Evolutionary conservation across 2,113 vertebrate species (phyloP), one percentile per base, ranked within the genome.

Genomic region (Cephalopholis sonnerati): DNA sequence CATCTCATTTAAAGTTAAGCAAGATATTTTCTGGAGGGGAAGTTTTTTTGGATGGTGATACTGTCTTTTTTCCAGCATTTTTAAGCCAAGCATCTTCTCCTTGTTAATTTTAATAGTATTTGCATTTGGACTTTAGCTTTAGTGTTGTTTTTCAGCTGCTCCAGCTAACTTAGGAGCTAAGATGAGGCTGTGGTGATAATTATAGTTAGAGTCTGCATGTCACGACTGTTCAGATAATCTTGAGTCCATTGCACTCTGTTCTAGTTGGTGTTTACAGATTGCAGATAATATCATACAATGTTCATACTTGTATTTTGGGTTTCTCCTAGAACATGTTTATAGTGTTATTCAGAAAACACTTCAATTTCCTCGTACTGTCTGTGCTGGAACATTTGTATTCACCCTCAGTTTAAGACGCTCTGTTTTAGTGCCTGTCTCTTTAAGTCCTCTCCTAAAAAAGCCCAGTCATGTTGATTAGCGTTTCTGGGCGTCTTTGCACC

Each of bases 71-170:
- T 50, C 6, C 10, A 16, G 6, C 7, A 7, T 36, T 36, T 36
- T 36, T 36, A 64, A 64, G 24, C 29, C 24, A 24, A 57, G 62
- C 62, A 16, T 25, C 17, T 74, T 17, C 7, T 13, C 22, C 54
- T 25, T 48, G 5, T 64, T 36, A 57, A 24, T 7, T 22, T 32
- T 9, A 57, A 25, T 0, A 0, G 3, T 9, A 36, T 72, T 46
- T 58, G 41, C 25, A 72, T 36, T 69, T 54, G n/a, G 39, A 48
- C 27, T 59, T 53, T 46, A 11, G 32, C 66, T 73, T 51, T 48
- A 16, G 20, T 18, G 8, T 12, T 27, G 16, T 67, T 67, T 41
- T 1, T 22, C 32, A 50, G 44, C 44, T 67, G 32, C 36, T 41
- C 32, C 48, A 53, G 46, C 11, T 39, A 44, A 71, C 27, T 27